These are phyloP conservation scores for Chironomus tentans DNA, from an alignment of 2,888 invertebrate genomes.

Conservation along the genomic window DNA sequence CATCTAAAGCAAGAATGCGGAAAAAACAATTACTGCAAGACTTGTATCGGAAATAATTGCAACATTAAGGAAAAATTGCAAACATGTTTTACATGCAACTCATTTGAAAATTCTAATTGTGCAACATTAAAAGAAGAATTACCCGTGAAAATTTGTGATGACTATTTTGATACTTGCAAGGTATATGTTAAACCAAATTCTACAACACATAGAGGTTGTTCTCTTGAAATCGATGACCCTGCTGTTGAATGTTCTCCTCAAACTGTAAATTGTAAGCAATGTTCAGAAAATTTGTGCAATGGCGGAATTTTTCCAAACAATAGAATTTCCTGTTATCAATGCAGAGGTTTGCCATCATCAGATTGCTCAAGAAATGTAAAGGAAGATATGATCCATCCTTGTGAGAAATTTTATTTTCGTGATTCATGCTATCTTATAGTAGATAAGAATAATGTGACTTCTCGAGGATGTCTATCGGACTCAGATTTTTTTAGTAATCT, in stretches of 20 bases:
- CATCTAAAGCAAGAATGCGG: too few relatives aligned
- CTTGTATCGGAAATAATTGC: constrained; percentile 7
- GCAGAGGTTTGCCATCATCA: not conserved
- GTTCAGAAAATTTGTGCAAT: constrained; percentile 7
- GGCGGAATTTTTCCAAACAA: constrained; percentile 12
- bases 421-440: constrained; percentile 14
- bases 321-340: constrained; percentile 6
- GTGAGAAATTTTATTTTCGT: constrained; percentile 11
- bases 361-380: not conserved
- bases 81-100: constrained; percentile 1
- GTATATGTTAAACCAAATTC: constrained; percentile 15
- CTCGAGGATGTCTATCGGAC: constrained; percentile 8
- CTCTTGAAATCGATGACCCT: not conserved
- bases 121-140: not conserved
- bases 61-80: not conserved
- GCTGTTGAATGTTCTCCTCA: not conserved
- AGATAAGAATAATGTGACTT: not conserved
- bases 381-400: not conserved
- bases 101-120: not conserved
- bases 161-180: constrained; percentile 12
- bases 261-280: constrained; percentile 5
- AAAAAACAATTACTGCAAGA: not conserved
- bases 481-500: not conserved
- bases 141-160: not conserved
- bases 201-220: constrained; percentile 19